Evolutionary conservation across 2,797 vertebrate species (phyloP).

Genomic region (Eremophila alpestris): DNA sequence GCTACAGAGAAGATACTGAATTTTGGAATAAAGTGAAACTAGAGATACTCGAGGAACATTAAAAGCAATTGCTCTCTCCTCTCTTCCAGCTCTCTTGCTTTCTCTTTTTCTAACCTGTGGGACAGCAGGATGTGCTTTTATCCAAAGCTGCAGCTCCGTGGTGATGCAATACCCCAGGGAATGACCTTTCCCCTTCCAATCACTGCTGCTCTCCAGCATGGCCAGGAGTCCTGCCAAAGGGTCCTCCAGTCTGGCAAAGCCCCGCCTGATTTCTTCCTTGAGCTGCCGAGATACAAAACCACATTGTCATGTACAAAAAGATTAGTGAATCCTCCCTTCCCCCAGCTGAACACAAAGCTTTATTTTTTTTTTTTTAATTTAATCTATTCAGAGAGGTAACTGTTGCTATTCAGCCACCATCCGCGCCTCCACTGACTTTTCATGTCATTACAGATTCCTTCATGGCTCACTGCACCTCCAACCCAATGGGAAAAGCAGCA

Average conservation of each 20-base stretch:
- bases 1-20: neutral
- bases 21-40: neutral
- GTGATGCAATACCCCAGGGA: slow-evolving; percentile 49
- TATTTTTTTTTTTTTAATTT: slow-evolving; percentile 49
- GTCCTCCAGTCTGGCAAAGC: slow-evolving; percentile 53
- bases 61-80: neutral
- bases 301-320: slow-evolving; percentile 46
- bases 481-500: slow-evolving; percentile 63
- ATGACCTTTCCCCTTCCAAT: slow-evolving; percentile 5
- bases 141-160: slow-evolving; percentile 57
- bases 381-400: slow-evolving; percentile 72
- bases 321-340: slow-evolving; percentile 58
- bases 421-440: slow-evolving; percentile 59
- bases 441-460: slow-evolving; percentile 64
- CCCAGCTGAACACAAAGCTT: slow-evolving; percentile 44
- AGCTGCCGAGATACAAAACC: slow-evolving; percentile 66
- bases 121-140: slow-evolving; percentile 22
- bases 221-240: slow-evolving; percentile 59
- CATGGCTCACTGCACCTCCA: slow-evolving; percentile 61
- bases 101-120: slow-evolving; percentile 58
- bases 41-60: neutral
- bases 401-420: slow-evolving; percentile 68
- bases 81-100: neutral
- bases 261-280: slow-evolving; percentile 61
- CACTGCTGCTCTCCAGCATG: slow-evolving; percentile 38